Conservation (phyloP, 1,140 invertebrate species). For the Musca vetustissima region DNA sequence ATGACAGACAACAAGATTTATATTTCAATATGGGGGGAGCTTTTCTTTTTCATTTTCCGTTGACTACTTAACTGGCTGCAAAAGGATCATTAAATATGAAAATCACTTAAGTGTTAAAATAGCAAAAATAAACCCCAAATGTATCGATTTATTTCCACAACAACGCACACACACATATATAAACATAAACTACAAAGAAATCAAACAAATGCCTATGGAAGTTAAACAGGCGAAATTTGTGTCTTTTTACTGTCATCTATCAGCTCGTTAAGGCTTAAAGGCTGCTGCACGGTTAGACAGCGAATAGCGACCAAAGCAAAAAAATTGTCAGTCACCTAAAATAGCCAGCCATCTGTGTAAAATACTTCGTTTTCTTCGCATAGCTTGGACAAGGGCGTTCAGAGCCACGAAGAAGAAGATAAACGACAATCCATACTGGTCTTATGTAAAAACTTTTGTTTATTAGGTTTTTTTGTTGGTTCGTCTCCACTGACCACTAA, state of each 20-base stretch:
- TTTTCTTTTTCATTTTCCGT: neutral
- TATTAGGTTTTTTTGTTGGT: too few species aligned
- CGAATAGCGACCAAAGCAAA: neutral
- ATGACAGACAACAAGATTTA: neutral
- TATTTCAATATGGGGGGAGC: constrained; percentile 7
- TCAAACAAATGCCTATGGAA: constrained; percentile 14
- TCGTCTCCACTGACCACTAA: neutral
- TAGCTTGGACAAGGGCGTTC: neutral
- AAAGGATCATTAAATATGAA: constrained; percentile 19
- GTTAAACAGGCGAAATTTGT: constrained; percentile 16
- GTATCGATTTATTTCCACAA: neutral
- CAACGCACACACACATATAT: neutral
- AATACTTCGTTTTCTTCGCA: too few species aligned
- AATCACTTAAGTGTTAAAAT: neutral
- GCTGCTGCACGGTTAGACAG: neutral
- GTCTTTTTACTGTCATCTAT: constrained; percentile 24
- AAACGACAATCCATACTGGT: neutral
- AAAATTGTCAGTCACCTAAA: constrained; percentile 21
- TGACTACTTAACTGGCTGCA: too few species aligned
- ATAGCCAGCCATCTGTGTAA: too few species aligned
- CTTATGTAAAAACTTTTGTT: too few species aligned
- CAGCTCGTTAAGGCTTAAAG: constrained; percentile 21
- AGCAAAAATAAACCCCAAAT: neutral
- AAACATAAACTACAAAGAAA: too few species aligned
- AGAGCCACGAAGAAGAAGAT: neutral